Base-by-base conservation (phyloP, 2,888 invertebrate species). In the Onthophagus sagittarius region DNA sequence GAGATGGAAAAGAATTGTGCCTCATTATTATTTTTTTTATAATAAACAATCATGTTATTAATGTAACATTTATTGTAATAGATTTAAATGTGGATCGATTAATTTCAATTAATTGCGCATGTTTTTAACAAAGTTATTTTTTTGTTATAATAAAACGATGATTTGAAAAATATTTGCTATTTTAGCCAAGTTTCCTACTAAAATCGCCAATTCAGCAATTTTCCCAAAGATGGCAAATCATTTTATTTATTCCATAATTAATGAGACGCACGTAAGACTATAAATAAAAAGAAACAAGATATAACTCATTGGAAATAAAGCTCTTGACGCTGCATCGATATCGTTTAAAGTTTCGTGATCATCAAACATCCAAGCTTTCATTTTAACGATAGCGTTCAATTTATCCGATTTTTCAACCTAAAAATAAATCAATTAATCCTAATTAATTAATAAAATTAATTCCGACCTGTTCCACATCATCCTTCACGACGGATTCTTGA, bases 231-330 rank as follows among this genome's bases (percentile, higher is more conserved):
- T n/a, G n/a, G n/a, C n/a, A n/a, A n/a, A n/a, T n/a, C n/a, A n/a
- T n/a, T n/a, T 23, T 23, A 23, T 7, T 53, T 53, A 53, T 9
- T 53, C 39, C 11, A 53, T 53, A 11, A 53, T 53, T 53, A 53
- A 53, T 11, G 74, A 72, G 15, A 71, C 72, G 23, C 72, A 74
- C n/a, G 75, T 73, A 23, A 75, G 70, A 14, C 69, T 69, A 71
- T 77, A 78, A 39, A 78, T 71, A 62, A 76, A 69, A 53, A 75
- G 70, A 73, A 78, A 78, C 11, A 76, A n/a, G 32, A 76, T 31
- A 64, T 73, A 78, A 9, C 74, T 62, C n/a, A 69, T 63, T 6
- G 78, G 78, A 71, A 75, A 78, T 11, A 76, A 53, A 5, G 77
- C 72, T 70, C 75, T 75, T 23, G 73, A 72, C 7, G 73, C 71